Evolutionary conservation across 2,888 invertebrate genomes (phyloP).

Genomic region (Brachyptera putata): DNA sequence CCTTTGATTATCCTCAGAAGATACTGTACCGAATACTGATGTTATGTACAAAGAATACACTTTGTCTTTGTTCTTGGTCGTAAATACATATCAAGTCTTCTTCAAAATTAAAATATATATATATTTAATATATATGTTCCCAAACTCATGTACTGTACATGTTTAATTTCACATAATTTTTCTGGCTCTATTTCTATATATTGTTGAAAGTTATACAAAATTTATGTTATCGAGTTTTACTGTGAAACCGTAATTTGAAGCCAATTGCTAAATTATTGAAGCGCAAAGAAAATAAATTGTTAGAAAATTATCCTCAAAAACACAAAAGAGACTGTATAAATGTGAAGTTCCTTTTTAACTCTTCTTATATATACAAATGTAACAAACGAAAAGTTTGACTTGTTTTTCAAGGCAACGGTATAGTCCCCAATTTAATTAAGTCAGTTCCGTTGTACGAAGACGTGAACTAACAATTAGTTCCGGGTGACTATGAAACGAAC

Average conservation of each 20-base stretch:
- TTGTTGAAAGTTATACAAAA: neutral
- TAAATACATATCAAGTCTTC: too few species aligned
- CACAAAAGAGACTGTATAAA: neutral
- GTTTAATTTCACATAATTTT: too few species aligned
- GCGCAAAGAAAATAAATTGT: slow-evolving; percentile 12
- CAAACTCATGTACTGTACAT: too few species aligned
- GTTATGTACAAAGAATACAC: too few species aligned
- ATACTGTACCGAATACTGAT: too few species aligned
- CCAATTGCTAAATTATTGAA: slow-evolving; percentile 4
- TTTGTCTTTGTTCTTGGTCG: too few species aligned
- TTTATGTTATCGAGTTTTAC: neutral
- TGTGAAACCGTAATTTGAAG: slow-evolving; percentile 5
- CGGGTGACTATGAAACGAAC: neutral
- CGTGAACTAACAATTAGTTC: slow-evolving; percentile 3
- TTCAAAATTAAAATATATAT: too few species aligned
- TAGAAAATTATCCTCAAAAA: slow-evolving; percentile 12
- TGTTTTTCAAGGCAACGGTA: slow-evolving; percentile 3
- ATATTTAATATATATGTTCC: too few species aligned
- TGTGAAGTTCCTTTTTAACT: too few species aligned
- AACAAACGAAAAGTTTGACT: neutral
- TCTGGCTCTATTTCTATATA: neutral
- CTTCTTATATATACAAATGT: too few species aligned
- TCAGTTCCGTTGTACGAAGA: neutral
- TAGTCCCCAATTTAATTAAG: neutral
- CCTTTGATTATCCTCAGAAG: too few species aligned